Evolutionary conservation across 2,113 vertebrate species (phyloP).

Genomic region (Cyprinus carpio): DNA sequence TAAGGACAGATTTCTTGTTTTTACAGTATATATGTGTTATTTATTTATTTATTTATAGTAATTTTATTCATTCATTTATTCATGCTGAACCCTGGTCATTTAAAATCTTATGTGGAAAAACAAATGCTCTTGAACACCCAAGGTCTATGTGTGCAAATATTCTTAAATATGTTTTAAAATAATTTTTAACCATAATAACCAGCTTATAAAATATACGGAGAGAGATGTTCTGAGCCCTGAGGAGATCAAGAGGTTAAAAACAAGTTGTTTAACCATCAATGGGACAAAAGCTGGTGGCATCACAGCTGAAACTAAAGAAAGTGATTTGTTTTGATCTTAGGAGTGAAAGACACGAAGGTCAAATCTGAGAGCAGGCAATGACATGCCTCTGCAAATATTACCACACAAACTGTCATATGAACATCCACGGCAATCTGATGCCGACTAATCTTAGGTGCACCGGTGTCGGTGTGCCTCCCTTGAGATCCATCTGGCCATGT

Average conservation of each 20-base stretch:
- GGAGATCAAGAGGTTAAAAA: not conserved
- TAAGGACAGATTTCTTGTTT: not conserved
- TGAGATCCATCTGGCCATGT: slow-evolving; percentile 34
- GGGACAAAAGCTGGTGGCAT: not conserved
- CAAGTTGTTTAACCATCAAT: not conserved
- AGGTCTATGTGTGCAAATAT: too few relatives aligned
- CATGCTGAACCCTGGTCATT: not conserved
- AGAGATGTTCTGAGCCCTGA: not conserved
- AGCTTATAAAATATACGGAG: not conserved
- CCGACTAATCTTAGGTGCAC: slow-evolving; percentile 1
- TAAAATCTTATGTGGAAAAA: not conserved
- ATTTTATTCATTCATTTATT: not conserved
- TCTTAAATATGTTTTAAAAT: not conserved
- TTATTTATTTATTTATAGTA: not conserved
- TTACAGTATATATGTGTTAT: not conserved
- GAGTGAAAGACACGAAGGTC: slow-evolving; percentile 9
- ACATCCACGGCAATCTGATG: not conserved
- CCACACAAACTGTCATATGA: not conserved
- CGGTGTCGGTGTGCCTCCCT: slow-evolving; percentile 3
- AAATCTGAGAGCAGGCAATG: slow-evolving; percentile 18
- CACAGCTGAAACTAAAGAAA: not conserved
- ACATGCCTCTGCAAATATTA: slow-evolving; percentile 5
- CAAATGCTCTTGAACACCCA: too few relatives aligned
- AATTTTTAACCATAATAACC: not conserved
- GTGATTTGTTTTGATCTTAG: slow-evolving; percentile 10